Evolutionary conservation across 2,888 invertebrate species (phyloP).

Genomic region (Rotaria sp.): DNA sequence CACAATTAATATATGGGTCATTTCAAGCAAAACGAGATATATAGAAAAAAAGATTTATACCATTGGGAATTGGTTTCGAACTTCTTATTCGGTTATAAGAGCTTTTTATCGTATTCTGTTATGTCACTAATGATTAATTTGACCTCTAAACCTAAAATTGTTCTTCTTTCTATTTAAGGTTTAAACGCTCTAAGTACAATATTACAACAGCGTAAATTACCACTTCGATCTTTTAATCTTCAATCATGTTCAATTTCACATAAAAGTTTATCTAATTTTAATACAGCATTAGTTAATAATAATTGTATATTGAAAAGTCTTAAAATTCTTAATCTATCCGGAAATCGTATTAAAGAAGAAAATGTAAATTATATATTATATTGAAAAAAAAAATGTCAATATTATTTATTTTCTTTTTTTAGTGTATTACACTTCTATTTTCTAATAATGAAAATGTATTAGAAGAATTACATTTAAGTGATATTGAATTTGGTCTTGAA

Average conservation of each 20-base stretch:
- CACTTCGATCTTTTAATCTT: not conserved
- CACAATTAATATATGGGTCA: too few species aligned
- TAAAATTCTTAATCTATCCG: not conserved
- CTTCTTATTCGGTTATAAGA: too few species aligned
- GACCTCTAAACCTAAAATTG: not conserved
- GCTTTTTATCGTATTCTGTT: too few species aligned
- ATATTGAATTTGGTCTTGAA: conserved; percentile 1
- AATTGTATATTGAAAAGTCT: not conserved
- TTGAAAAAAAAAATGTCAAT: too few species aligned
- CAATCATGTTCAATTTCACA: not conserved
- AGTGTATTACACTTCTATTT: not conserved
- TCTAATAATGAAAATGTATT: not conserved
- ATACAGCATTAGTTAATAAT: not conserved
- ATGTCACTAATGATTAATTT: too few species aligned
- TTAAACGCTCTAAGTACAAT: not conserved
- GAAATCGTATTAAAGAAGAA: conserved; percentile 15
- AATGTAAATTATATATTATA: not conserved
- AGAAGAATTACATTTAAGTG: conserved; percentile 27
- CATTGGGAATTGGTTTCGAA: too few species aligned
- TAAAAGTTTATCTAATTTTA: not conserved
- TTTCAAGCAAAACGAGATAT: too few species aligned
- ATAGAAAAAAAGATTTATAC: too few species aligned
- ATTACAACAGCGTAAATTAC: conserved; percentile 30
- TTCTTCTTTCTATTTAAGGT: not conserved
- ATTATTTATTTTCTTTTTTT: not conserved